Evolutionary conservation across 1,140 invertebrate species (phyloP).

Genomic region (Apocrypta bakeri): DNA sequence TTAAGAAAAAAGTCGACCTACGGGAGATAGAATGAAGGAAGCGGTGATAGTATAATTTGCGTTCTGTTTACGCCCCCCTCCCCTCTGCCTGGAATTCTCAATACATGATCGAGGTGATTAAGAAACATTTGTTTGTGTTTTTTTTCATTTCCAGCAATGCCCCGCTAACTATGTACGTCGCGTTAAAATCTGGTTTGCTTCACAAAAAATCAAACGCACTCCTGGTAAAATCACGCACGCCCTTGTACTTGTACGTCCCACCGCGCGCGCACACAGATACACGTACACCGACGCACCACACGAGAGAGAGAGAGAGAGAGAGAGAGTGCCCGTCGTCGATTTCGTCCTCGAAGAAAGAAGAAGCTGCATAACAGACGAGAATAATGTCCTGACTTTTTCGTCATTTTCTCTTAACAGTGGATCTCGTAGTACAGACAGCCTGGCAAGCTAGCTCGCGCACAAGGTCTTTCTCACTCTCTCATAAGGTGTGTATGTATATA

Average conservation of each 20-base stretch:
- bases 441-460: neutral
- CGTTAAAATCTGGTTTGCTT: no score
- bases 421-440: neutral
- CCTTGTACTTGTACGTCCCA: neutral
- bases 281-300: neutral
- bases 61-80: neutral
- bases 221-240: no score
- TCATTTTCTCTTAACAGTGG: neutral
- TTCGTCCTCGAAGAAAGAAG: no score
- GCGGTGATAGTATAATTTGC: neutral
- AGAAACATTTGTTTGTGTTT: neutral
- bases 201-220: no score
- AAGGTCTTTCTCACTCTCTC: neutral
- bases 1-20: no score
- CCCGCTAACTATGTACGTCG: no score
- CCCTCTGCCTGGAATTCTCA: neutral
- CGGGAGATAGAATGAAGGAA: neutral
- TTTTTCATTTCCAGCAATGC: no score
- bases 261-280: neutral
- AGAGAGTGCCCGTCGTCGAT: no score
- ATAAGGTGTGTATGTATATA: slow-evolving; percentile 3
- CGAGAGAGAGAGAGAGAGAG: neutral
- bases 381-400: slow-evolving; percentile 5
- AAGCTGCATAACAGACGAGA: no score
- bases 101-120: neutral